These are phyloP conservation scores for Orthosia incerta DNA, from an alignment of 2,888 invertebrate genomes.

Conservation along the genomic window DNA sequence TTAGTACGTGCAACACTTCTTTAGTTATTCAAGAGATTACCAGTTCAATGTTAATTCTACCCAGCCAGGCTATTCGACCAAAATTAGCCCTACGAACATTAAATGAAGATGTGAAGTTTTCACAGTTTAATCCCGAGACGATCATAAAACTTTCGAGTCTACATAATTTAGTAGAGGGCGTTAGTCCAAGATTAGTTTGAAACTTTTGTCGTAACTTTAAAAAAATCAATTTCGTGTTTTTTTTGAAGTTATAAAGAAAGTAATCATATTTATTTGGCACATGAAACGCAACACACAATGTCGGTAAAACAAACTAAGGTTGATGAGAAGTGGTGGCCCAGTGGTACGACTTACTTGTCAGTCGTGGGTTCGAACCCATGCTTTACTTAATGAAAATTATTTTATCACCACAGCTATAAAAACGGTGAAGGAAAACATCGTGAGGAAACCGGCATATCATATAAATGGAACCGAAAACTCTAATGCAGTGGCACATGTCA, in stretches of 20 bases:
- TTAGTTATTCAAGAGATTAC: conserved; percentile 25
- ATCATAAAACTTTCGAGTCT: conserved; percentile 32
- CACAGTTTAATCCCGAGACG: conserved; percentile 26
- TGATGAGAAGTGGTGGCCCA: too few species aligned
- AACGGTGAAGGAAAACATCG: too few species aligned
- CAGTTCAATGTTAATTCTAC: conserved; percentile 9
- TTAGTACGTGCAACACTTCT: conserved; percentile 5
- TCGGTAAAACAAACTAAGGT: too few species aligned
- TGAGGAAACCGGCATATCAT: too few species aligned
- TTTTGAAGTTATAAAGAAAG: background rate
- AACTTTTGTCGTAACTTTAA: conserved; percentile 33
- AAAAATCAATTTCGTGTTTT: conserved; percentile 24
- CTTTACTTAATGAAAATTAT: too few species aligned
- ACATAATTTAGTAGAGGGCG: conserved; percentile 24
- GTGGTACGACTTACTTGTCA: too few species aligned
- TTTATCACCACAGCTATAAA: too few species aligned
- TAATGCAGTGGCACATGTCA: too few species aligned
- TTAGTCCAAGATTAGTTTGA: conserved; percentile 37
- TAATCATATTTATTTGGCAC: too few species aligned
- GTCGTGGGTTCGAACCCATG: too few species aligned
- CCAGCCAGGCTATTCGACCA: background rate
- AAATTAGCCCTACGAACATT: conserved; percentile 30
- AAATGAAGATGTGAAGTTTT: conserved; percentile 52
- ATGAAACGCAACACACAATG: too few species aligned
- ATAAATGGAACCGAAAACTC: too few species aligned